Evolutionary conservation across 2,113 vertebrate species (phyloP), one percentile per base, ranked within the genome.

Genomic region (Zosterops japonicus): DNA sequence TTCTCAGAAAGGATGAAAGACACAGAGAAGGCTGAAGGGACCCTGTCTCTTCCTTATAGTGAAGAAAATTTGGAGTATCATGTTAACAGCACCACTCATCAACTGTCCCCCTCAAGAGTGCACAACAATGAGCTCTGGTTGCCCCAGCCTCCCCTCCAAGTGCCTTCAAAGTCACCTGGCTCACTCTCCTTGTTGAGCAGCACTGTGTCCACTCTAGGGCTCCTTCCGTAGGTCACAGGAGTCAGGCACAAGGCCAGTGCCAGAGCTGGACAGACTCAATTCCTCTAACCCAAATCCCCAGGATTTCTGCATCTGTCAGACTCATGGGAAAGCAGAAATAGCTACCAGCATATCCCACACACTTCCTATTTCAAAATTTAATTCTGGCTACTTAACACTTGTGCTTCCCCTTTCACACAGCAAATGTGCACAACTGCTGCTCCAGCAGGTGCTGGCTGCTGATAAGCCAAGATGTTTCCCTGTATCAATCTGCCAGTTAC

Each of bases 321-420:
- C 46, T 83, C 50, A 35, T 83, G 90, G 50, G 83, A 96, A 96
- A 96, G 94, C 76, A 94, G 95, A 97, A 97, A 81, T 78, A 83
- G 33, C 52, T 71, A 74, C 79, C n/a, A 81, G 23, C 25, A 19
- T 55, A 53, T 50, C 17, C 68, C 46, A 20, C 76, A 68, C 23
- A 6, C 72, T 95, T 96, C 94, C 88, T 89, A 25, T 96, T 96
- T 93, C 88, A 89, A 44, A 92, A 78, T 39, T 24, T 4, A 22
- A 12, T 83, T 86, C 68, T 83, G 67, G 17, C 71, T 70, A 23
- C 35, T 64, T 47, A 50, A 46, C 33, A 35, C 8, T 8, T 8
- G 14, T 1, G 5, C 47, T 96, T 97, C 92, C 72, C 9, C 31
- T 92, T 96, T 95, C 36, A 53, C 52, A 46, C 49, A 74, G 52